Evolutionary conservation across 2,797 vertebrate species (phyloP).

Genomic region (Esox lucius): DNA sequence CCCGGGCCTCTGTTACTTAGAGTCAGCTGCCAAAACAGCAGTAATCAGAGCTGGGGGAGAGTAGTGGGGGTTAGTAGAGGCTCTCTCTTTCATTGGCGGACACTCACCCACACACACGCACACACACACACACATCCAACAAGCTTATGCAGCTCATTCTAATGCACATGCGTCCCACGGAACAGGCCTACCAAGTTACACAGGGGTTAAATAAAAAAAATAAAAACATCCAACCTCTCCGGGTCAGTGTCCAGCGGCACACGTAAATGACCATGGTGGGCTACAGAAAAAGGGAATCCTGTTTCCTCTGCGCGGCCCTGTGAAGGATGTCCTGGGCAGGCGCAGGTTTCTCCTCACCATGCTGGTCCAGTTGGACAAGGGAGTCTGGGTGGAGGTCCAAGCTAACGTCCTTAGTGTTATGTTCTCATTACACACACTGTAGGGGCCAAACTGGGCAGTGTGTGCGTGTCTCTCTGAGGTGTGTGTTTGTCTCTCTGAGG

Average conservation of each 20-base stretch:
- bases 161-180: not conserved
- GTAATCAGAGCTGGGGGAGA: constrained; percentile 37
- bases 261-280: too few relatives aligned
- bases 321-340: constrained; percentile 2
- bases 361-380: not conserved
- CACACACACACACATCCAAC: constrained; percentile 4
- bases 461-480: not conserved
- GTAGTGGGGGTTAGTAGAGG: not conserved
- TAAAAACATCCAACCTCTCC: too few relatives aligned
- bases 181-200: not conserved
- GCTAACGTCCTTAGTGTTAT: not conserved
- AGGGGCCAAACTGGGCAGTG: too few relatives aligned
- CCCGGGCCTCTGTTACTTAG: constrained; percentile 49
- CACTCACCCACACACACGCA: not conserved
- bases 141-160: not conserved
- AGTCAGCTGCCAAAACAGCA: constrained; percentile 58
- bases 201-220: too few relatives aligned
- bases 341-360: not conserved
- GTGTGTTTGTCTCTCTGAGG: not conserved
- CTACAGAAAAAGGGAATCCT: too few relatives aligned
- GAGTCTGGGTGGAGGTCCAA: not conserved
- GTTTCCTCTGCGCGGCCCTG: not conserved
- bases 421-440: not conserved
- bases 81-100: not conserved
- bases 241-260: too few relatives aligned